Conservation (phyloP, 2,888 invertebrate species). For the Junonia oenone region DNA sequence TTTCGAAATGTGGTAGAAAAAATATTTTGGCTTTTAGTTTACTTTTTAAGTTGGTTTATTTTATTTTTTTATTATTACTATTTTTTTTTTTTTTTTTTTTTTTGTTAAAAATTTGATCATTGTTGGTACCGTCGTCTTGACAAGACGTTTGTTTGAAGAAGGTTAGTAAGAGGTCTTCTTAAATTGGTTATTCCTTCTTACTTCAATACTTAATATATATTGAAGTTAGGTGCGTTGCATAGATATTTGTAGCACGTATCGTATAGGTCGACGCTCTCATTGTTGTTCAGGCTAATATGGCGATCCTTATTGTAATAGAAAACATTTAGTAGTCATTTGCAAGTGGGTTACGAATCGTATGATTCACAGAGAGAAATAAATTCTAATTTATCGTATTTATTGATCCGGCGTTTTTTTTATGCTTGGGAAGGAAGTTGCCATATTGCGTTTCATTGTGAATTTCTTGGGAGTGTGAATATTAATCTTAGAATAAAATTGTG, state of each 20-base stretch:
- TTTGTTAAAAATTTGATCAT: too few relatives aligned
- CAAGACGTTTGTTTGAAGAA: not conserved
- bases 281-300: constrained; percentile 36
- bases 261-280: constrained; percentile 38
- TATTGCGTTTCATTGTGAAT: constrained; percentile 40
- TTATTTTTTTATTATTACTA: too few relatives aligned
- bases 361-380: constrained; percentile 28
- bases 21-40: too few relatives aligned
- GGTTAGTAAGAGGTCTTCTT: constrained; percentile 37
- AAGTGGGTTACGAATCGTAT: constrained; percentile 31
- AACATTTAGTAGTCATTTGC: constrained; percentile 37
- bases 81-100: too few relatives aligned
- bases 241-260: constrained; percentile 39
- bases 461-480: not conserved
- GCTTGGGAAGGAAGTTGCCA: constrained; percentile 30
- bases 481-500: not conserved
- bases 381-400: constrained; percentile 29
- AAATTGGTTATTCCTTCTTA: constrained; percentile 44
- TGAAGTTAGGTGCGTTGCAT: constrained; percentile 15
- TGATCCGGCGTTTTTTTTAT: constrained; percentile 29
- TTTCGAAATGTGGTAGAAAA: too few relatives aligned
- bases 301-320: constrained; percentile 35
- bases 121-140: too few relatives aligned
- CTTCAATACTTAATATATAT: constrained; percentile 59
- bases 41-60: too few relatives aligned